Evolutionary conservation across 2,888 invertebrate genomes (phyloP).

Genomic region (Helobdella robusta): DNA sequence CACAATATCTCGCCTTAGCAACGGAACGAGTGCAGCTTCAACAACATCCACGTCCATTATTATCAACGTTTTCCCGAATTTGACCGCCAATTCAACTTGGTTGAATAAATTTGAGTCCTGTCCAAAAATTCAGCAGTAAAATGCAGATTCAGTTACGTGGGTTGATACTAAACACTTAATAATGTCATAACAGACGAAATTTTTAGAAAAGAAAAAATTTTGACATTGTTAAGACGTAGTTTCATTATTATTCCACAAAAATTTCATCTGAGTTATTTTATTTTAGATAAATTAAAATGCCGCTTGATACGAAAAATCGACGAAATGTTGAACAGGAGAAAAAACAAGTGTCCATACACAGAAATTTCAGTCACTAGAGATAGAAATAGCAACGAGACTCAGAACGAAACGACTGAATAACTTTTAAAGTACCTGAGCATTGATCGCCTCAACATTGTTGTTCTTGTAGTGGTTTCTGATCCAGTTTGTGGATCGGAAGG

Average conservation of each 20-base stretch:
- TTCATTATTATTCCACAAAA: too few relatives aligned
- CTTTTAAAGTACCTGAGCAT: constrained; percentile 57
- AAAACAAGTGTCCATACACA: too few relatives aligned
- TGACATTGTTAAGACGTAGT: too few relatives aligned
- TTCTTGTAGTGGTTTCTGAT: constrained; percentile 62
- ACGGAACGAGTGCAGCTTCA: constrained; percentile 58
- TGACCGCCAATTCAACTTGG: constrained; percentile 52
- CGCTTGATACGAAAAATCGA: too few relatives aligned
- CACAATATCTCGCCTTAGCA: constrained; percentile 59
- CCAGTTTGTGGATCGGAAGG: constrained; percentile 73
- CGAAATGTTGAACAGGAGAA: too few relatives aligned
- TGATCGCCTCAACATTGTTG: constrained; percentile 65
- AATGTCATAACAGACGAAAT: background rate
- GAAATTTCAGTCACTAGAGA: background rate
- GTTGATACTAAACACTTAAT: too few relatives aligned
- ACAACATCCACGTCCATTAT: constrained; percentile 65
- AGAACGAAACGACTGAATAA: too few relatives aligned
- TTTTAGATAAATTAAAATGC: too few relatives aligned
- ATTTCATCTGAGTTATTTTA: too few relatives aligned
- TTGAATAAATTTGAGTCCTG: constrained; percentile 50
- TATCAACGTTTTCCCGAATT: constrained; percentile 81
- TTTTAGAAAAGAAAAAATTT: background rate
- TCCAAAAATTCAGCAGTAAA: too few relatives aligned
- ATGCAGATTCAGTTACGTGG: too few relatives aligned
- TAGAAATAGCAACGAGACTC: background rate